Evolutionary conservation across 1,140 invertebrate species (phyloP).

Genomic region (Euwallacea similis): DNA sequence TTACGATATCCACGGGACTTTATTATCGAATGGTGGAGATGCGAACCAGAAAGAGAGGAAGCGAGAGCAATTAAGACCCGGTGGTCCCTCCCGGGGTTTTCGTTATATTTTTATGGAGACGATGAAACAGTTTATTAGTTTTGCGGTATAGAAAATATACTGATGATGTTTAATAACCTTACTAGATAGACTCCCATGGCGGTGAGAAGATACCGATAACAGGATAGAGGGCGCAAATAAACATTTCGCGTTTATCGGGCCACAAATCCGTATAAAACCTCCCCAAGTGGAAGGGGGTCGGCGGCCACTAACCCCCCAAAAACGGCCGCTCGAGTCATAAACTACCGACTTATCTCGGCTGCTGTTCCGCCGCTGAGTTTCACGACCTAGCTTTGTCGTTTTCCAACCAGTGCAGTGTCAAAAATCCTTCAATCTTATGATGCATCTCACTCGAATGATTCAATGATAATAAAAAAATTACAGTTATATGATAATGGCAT

Average conservation of each 20-base stretch:
- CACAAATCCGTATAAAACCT: not conserved
- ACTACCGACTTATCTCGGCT: constrained; percentile 21
- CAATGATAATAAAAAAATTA: no score
- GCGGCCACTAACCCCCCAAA: constrained; percentile 5
- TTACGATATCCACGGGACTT: no score
- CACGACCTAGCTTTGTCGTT: constrained; percentile 2
- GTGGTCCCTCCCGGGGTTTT: constrained; percentile 8
- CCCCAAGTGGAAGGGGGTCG: not conserved
- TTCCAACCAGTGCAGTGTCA: not conserved
- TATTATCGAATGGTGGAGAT: no score
- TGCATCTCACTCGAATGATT: no score
- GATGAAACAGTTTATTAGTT: constrained; percentile 12
- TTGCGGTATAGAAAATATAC: not conserved
- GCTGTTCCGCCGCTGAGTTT: constrained; percentile 21
- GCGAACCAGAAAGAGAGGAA: constrained; percentile 2
- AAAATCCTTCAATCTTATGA: no score
- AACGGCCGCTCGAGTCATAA: constrained; percentile 16
- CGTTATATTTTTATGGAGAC: constrained; percentile 10
- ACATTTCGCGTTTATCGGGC: no score
- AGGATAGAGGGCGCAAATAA: no score
- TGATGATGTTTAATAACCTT: no score
- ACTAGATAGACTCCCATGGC: no score
- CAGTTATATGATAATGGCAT: no score
- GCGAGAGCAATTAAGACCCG: constrained; percentile 8
- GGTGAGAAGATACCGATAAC: no score